Base-by-base conservation (phyloP, 2,113 vertebrate genomes). In the Micromys minutus region DNA sequence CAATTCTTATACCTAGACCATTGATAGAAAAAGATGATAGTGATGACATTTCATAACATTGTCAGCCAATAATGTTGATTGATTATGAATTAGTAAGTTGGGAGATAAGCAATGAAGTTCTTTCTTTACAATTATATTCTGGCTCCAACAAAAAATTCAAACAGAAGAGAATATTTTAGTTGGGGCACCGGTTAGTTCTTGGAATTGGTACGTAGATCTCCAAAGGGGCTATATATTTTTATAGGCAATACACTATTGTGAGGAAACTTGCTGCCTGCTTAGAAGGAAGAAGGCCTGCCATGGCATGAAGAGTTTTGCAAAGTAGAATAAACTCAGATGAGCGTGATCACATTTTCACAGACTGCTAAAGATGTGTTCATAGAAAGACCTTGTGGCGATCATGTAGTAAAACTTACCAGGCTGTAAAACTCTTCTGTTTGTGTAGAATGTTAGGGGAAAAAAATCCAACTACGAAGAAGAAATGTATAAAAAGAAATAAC, bases 291-390 rank as follows among this genome's bases (percentile, higher is more conserved):
- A 75, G 34, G 31, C 19, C 24, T 19, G 36, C 24, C 26, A 36
- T 79, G 63, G 16, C 36, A 87, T 92, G 89, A 29, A 34, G 34
- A 55, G 13, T 69, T 93, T 75, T 79, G 26, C 4, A 83, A n/a
- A 79, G 19, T 19, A 65, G 63, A 91, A 89, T 96, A 93, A 93
- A 74, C 69, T 91, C 17, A 77, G n/a, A 91, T 42, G n/a, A 90
- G 92, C 91, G n/a, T n/a, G 90, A 74, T 86, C 80, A 65, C 5
- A n/a, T 63, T 93, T 94, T 93, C 85, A 89, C 39, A 76, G 52
- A 71, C 42, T 95, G 34, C 39, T 87, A 36, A 90, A 94, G 91
- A 59, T 72, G 63, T 74, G 16, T 89, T 95, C 67, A 77, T 36
- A 76, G 52, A 74, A 87, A 93, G 69, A 50, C 72, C 80, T 93